Conservation (phyloP, 2,797 vertebrate genomes). For the Microctenopoma steveboyesi region DNA sequence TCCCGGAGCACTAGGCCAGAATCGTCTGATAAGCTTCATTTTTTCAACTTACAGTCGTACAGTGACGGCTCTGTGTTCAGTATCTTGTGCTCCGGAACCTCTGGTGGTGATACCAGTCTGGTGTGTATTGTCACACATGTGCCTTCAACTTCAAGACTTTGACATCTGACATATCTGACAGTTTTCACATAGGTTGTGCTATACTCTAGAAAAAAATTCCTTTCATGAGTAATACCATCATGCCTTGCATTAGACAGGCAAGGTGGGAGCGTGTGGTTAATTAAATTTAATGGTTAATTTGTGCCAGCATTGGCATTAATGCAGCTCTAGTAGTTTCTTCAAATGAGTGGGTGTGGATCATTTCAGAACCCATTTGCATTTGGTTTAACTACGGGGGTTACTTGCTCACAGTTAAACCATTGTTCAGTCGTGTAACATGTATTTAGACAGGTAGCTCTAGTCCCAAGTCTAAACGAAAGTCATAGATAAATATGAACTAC, state of each 20-base stretch:
- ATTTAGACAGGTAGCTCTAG: neutral
- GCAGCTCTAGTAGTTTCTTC: constrained; percentile 28
- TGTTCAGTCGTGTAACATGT: constrained; percentile 20
- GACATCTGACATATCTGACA: constrained; percentile 46
- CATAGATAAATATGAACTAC: neutral
- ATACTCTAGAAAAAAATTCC: constrained; percentile 32
- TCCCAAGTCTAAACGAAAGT: constrained; percentile 13
- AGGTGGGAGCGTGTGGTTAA: constrained; percentile 19
- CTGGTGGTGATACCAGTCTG: constrained; percentile 49
- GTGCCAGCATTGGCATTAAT: constrained; percentile 15
- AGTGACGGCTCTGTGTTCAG: constrained; percentile 52
- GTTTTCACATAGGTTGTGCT: constrained; percentile 29
- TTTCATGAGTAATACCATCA: constrained; percentile 36
- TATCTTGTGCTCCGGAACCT: constrained; percentile 34
- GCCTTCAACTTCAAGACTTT: constrained; percentile 51
- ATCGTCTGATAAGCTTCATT: constrained; percentile 32
- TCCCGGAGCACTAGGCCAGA: neutral
- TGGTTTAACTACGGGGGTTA: constrained; percentile 11
- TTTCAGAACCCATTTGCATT: constrained; percentile 41
- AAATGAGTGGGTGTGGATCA: constrained; percentile 30
- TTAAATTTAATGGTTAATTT: constrained; percentile 31
- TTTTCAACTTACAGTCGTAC: constrained; percentile 20
- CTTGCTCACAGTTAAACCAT: neutral
- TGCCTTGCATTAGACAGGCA: constrained; percentile 35
- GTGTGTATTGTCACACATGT: constrained; percentile 47